These are phyloP conservation scores for Coregonus sp. DNA, from an alignment of 2,797 vertebrate species.

Conservation along the genomic window DNA sequence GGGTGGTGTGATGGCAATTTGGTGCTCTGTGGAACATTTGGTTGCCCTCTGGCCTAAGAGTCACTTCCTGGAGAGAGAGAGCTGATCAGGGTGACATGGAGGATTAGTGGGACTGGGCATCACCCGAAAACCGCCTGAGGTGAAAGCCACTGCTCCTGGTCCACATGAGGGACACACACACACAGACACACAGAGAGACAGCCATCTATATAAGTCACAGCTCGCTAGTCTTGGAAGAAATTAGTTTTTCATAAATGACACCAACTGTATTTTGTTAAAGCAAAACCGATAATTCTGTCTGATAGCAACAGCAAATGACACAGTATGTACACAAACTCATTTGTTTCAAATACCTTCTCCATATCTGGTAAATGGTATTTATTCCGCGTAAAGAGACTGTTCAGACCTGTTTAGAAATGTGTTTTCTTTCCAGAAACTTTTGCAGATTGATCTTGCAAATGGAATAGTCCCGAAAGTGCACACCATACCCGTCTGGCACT, in stretches of 20 bases:
- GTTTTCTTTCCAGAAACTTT: background rate
- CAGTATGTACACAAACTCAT: background rate
- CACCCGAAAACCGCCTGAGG: background rate
- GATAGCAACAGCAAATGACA: background rate
- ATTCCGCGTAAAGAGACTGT: background rate
- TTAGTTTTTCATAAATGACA: background rate
- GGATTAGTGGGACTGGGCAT: slow-evolving; percentile 8
- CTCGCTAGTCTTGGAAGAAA: background rate
- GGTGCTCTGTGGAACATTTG: background rate
- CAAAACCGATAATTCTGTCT: background rate
- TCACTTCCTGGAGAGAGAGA: slow-evolving; percentile 5
- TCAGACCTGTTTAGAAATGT: background rate
- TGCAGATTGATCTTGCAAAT: background rate
- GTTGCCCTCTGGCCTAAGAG: slow-evolving; percentile 6
- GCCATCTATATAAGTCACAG: background rate
- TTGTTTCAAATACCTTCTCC: background rate
- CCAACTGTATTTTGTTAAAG: too few relatives aligned
- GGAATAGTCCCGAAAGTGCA: background rate
- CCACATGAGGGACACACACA: background rate
- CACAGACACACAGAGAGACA: background rate
- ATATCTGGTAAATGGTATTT: too few relatives aligned
- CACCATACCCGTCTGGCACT: background rate
- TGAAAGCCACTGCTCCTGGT: background rate
- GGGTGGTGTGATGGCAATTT: slow-evolving; percentile 9
- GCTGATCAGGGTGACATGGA: background rate